Evolutionary conservation across 2,113 vertebrate genomes (phyloP).

Genomic region (Glareola pratincola): DNA sequence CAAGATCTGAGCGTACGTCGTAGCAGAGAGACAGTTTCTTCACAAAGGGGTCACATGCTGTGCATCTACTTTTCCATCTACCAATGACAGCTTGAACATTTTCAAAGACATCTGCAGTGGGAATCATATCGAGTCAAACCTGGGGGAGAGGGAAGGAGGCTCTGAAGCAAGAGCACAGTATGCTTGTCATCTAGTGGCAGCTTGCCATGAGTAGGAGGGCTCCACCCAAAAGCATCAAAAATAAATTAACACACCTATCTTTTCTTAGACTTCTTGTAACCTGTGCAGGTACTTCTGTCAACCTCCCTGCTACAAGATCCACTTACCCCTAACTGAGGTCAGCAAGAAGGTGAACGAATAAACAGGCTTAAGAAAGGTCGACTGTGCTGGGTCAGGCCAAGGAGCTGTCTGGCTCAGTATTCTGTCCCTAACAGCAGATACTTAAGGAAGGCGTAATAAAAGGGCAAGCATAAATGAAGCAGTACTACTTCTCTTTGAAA

Average conservation of each 20-base stretch:
- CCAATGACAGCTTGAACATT: slow-evolving; percentile 9
- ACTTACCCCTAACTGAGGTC: background rate
- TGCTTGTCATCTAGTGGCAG: slow-evolving; percentile 25
- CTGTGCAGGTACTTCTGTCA: slow-evolving; percentile 3
- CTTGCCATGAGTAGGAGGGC: slow-evolving; percentile 56
- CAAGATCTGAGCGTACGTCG: background rate
- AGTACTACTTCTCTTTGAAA: background rate
- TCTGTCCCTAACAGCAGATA: background rate
- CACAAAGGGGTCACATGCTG: slow-evolving; percentile 15
- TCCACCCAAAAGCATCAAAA: slow-evolving; percentile 56
- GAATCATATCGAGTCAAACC: background rate
- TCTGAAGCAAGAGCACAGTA: background rate
- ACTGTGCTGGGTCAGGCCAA: background rate
- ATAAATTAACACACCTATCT: slow-evolving; percentile 60
- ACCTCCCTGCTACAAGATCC: background rate
- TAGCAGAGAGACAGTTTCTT: background rate
- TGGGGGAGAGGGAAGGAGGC: slow-evolving; percentile 39
- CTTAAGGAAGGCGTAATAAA: background rate
- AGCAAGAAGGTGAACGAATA: background rate
- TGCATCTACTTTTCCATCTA: slow-evolving; percentile 36
- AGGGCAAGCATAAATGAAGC: background rate
- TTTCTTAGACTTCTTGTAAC: slow-evolving; percentile 62
- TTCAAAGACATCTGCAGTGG: slow-evolving; percentile 45
- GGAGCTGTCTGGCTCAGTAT: background rate
- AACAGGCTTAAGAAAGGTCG: background rate